Conservation (phyloP, 2,797 vertebrate species). For the Gallirallus australis region DNA sequence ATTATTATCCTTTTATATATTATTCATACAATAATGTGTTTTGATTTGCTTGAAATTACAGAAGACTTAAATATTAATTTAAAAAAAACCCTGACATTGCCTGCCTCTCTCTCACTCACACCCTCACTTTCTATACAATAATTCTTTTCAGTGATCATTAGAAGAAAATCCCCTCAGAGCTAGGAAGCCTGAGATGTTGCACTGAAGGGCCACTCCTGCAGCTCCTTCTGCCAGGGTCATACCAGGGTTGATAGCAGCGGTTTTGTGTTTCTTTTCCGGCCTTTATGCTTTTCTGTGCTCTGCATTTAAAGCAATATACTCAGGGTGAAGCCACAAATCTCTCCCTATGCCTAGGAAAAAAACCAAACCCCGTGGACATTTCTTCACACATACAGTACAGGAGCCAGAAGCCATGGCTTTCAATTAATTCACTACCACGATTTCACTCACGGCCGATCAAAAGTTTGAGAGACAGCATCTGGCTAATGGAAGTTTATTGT, state of each 20-base stretch:
- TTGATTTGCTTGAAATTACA: slow-evolving; percentile 34
- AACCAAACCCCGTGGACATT: background rate
- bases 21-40: background rate
- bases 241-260: background rate
- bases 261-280: background rate
- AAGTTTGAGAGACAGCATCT: slow-evolving; percentile 8
- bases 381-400: background rate
- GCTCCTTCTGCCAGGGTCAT: background rate
- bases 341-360: background rate
- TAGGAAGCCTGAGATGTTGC: background rate
- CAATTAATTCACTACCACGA: background rate
- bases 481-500: background rate
- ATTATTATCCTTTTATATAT: background rate
- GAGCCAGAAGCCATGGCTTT: background rate
- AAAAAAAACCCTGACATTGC: background rate
- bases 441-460: background rate
- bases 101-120: background rate
- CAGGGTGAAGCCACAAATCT: background rate
- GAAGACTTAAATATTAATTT: slow-evolving; percentile 1
- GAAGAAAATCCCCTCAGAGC: background rate
- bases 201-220: background rate
- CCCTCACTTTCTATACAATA: background rate
- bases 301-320: background rate
- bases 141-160: background rate
- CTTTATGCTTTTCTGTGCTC: background rate